Evolutionary conservation across 1,140 invertebrate species (phyloP).

Genomic region (Atta cephalotes): DNA sequence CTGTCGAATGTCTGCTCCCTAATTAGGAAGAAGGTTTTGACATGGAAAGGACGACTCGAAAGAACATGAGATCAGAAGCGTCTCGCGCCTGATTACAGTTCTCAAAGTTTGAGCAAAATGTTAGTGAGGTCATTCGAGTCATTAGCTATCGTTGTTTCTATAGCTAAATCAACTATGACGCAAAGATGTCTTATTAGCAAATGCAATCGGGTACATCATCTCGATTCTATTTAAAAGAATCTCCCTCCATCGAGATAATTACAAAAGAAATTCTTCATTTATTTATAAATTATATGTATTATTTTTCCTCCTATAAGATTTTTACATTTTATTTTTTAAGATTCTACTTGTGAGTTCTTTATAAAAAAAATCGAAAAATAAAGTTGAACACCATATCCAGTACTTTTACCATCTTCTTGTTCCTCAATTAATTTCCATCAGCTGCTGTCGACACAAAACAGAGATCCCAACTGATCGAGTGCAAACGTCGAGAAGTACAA

Average conservation of each 20-base stretch:
- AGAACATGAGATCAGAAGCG: slow-evolving; percentile 33
- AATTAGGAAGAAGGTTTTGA: slow-evolving; percentile 51
- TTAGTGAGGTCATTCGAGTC: slow-evolving; percentile 38
- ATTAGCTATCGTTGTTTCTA: slow-evolving; percentile 36
- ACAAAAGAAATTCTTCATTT: not conserved
- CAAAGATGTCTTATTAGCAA: slow-evolving; percentile 1
- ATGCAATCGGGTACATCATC: slow-evolving; percentile 19
- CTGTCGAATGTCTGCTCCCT: slow-evolving; percentile 11
- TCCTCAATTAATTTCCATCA: slow-evolving; percentile 59
- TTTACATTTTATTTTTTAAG: not conserved
- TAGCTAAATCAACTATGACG: slow-evolving; percentile 35
- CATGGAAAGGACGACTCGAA: not conserved
- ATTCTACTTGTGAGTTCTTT: not conserved
- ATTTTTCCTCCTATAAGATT: not conserved
- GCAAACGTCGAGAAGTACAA: slow-evolving; percentile 43
- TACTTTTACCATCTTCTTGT: not conserved
- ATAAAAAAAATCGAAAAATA: not conserved
- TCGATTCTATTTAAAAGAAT: slow-evolving; percentile 40
- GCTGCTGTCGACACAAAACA: slow-evolving; percentile 49
- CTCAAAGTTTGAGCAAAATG: slow-evolving; percentile 40
- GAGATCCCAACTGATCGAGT: slow-evolving; percentile 48
- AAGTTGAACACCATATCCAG: not conserved
- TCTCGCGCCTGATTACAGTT: slow-evolving; percentile 42
- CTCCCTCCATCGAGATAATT: not conserved
- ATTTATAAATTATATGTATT: not conserved